Base-by-base conservation (phyloP, 64 coral and sea anemone genomes). In the Montipora foliosa region DNA sequence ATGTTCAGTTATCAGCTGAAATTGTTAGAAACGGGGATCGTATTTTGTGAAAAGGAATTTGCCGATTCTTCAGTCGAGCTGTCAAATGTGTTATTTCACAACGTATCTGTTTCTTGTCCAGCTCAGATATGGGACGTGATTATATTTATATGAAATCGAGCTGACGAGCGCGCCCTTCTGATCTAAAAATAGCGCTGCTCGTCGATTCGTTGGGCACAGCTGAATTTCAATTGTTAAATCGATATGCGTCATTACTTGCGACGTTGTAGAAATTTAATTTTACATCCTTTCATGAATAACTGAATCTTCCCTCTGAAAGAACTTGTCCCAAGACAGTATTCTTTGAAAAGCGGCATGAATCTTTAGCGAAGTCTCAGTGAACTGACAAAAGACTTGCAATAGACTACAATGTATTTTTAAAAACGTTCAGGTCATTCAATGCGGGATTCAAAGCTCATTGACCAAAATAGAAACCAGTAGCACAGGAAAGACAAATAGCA, bases 121-220 rank as follows among this genome's bases (percentile, higher is more conserved):
- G 10, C 47, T 64, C 10, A 19, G 46, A 78, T 16, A 14, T 3
- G 47, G 29, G 82, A 86, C 82, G 82, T 86, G 82, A 86, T 16
- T 82, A 12, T 14, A 62, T 82, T 58, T 86, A 50, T 19, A 86
- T 49, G 66, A 67, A 47, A 68, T n/a, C 62, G 67, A 86, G 44
- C 44, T 70, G 64, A 48, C 17, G 17, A 13, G 6, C 16, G 17
- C 82, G 12, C 17, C 60, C 37, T 1, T 19, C n/a, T 86, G 44
- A 49, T 86, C 82, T 72, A 86, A 50, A 86, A 49, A 71, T 86
- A 86, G 66, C 44, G 66, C 64, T 64, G 68, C 64, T 66, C 66
- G 52, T 24, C 81, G 13, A 78, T 48, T 78, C 15, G 76, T 71
- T 21, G 57, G 79, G 37, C 62, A 17, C 60, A 16, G 14, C 13